Conservation (phyloP, 2,888 invertebrate species). For the Tubulanus polymorphus region DNA sequence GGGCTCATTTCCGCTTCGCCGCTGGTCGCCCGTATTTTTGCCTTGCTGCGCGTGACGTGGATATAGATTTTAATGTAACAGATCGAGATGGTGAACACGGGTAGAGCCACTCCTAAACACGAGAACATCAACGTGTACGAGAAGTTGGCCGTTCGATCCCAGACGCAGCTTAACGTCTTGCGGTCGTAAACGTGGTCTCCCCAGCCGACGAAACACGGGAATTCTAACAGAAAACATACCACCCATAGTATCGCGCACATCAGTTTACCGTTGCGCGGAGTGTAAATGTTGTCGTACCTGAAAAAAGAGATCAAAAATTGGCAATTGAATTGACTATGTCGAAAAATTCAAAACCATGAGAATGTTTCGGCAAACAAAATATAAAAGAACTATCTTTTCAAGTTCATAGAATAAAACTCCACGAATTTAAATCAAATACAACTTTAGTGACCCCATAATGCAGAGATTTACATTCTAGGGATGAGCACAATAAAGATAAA, state of each 20-base stretch:
- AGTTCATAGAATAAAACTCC: too few species aligned
- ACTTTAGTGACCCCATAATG: too few species aligned
- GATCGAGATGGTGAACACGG: conserved; percentile 16
- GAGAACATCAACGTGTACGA: conserved; percentile 24
- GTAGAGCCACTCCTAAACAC: conserved; percentile 16
- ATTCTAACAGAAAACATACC: conserved; percentile 21
- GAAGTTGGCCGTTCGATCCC: conserved; percentile 20
- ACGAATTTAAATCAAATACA: too few species aligned
- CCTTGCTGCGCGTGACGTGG: conserved; percentile 11
- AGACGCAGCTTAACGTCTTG: conserved; percentile 24
- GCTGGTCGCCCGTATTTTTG: conserved; percentile 2
- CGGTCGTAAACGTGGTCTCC: conserved; percentile 24
- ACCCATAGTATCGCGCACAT: conserved; percentile 21
- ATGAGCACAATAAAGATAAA: too few species aligned
- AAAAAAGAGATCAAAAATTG: too few species aligned
- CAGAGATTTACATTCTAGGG: too few species aligned
- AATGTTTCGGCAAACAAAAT: too few species aligned
- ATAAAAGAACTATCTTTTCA: too few species aligned
- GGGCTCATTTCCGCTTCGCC: neutral
- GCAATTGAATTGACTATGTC: too few species aligned
- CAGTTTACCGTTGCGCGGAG: conserved; percentile 14
- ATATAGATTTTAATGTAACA: conserved; percentile 21
- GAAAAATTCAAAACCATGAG: too few species aligned
- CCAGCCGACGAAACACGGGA: conserved; percentile 24
- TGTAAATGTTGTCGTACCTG: conserved; percentile 19